A percentile compares a stretch with the other conserved stretches of the same genome.
Evolutionary conservation across 1,140 invertebrate genomes (phyloP).

Genomic region (Ooceraea biroi): DNA sequence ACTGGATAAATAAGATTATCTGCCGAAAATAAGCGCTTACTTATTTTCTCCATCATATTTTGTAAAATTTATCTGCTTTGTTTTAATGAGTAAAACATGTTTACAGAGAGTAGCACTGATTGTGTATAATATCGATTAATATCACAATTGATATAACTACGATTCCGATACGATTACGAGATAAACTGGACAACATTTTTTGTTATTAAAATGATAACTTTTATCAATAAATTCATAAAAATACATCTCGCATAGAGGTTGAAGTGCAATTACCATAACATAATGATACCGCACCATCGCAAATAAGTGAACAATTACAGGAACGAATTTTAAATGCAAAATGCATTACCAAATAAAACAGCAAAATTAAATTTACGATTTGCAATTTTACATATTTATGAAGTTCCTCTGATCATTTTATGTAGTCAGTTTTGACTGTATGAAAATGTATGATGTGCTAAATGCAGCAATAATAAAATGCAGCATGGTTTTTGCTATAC

Average conservation of each 20-base stretch:
- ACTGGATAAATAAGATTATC: too few relatives aligned
- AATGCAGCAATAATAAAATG: not conserved
- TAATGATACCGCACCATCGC: constrained; percentile 42
- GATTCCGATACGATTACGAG: too few relatives aligned
- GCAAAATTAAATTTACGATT: not conserved
- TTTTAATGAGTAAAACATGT: not conserved
- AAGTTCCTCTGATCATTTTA: constrained; percentile 21
- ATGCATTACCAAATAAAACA: constrained; percentile 33
- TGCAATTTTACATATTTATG: constrained; percentile 22
- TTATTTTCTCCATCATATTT: not conserved
- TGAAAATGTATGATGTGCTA: constrained; percentile 2
- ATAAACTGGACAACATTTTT: constrained; percentile 19
- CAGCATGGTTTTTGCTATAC: not conserved
- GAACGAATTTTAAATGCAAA: constrained; percentile 15
- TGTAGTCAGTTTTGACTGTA: not conserved
- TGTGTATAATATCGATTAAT: constrained; percentile 14
- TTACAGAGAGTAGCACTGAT: not conserved
- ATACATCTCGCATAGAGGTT: not conserved
- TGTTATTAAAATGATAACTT: constrained; percentile 43
- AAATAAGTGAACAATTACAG: constrained; percentile 38
- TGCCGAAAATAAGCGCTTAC: not conserved
- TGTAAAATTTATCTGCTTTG: not conserved
- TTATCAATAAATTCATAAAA: constrained; percentile 46
- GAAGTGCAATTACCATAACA: constrained; percentile 38
- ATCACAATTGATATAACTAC: not conserved